Evolutionary conservation across 2,113 vertebrate species (phyloP), one percentile per base, ranked within the genome.

Genomic region (zebrafish (Danio rerio)): DNA sequence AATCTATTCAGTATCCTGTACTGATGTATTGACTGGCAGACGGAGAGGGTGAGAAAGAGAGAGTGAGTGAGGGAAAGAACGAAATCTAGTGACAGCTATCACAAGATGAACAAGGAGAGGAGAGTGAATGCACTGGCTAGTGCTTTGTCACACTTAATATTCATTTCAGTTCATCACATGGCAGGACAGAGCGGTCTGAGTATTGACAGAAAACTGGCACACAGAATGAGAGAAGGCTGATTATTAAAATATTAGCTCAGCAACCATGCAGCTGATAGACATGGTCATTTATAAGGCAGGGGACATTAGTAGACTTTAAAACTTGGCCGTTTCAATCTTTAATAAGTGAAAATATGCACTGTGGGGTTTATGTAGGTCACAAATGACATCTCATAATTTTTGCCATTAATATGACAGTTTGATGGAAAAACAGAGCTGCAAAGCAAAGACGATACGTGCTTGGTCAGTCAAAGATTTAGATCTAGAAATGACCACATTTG

Each of bases 301-400:
- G 20, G 20, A 53, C 74, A 84, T 78, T 53, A 59, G 52, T 43
- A 78, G 61, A 75, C 65, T 76, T 88, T 77, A 83, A 79, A 84
- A 80, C 80, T 72, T 58, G 31, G 9, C 18, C 45, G 40, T 82
- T 80, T 89, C 43, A 85, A 86, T 83, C 58, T 83, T 85, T 87
- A 86, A 87, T 83, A 76, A 81, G 45, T 9, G 55, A 47, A 77
- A 40, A 59, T 79, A 69, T 58, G 80, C 58, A 76, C 79, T 13
- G 5, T 47, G 65, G 11, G 43, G 11, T 56, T 62, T 42, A 85
- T 61, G 73, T 72, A 55, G 84, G 68, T 77, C 76, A 81, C 56
- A 63, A 50, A 65, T 47, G 16, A 15, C 31, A 84, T 53, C 61
- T 43, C 21, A 52, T 12, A 0, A 62, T 61, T 63, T 70, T 66